phyloP scores from a whole-genome alignment of 2,888 invertebrate species.

The Metellina segmentata region DNA sequence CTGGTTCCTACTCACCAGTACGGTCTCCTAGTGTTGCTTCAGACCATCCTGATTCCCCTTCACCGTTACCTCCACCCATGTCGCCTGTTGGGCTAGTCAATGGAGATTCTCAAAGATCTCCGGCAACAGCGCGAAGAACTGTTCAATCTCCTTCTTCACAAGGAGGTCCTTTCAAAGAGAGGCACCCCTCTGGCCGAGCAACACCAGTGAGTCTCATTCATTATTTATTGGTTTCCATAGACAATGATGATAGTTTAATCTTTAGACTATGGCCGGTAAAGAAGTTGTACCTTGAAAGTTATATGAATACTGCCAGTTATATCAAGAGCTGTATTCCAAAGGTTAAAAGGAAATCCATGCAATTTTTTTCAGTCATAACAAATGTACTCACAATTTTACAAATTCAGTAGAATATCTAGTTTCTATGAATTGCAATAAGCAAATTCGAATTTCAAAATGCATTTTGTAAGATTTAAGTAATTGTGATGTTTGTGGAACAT shows the following conservation, averaged over 20 bases:
- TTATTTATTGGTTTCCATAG: neutral
- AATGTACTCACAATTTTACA: neutral
- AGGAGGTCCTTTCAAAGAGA: constrained; percentile 55
- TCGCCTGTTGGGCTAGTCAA: constrained; percentile 71
- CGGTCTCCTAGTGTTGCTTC: constrained; percentile 53
- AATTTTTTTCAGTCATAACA: neutral
- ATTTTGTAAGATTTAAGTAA: too few species aligned
- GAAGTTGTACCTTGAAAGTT: too few species aligned
- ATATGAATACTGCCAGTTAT: too few species aligned
- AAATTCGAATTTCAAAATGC: too few species aligned
- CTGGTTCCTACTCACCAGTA: constrained; percentile 71
- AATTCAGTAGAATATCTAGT: too few species aligned
- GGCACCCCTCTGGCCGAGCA: constrained; percentile 57
- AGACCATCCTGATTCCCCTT: constrained; percentile 82
- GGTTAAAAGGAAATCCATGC: neutral
- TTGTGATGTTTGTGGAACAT: too few species aligned
- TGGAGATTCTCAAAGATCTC: constrained; percentile 64
- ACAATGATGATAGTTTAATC: neutral
- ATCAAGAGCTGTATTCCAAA: too few species aligned
- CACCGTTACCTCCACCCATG: constrained; percentile 80
- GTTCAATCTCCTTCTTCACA: constrained; percentile 68
- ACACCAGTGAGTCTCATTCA: constrained; percentile 58
- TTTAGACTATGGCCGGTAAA: too few species aligned
- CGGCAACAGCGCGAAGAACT: constrained; percentile 33
- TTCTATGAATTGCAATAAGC: too few species aligned